Conservation (phyloP, 2,797 vertebrate genomes). For the Cynodonichthys magdalenae region DNA sequence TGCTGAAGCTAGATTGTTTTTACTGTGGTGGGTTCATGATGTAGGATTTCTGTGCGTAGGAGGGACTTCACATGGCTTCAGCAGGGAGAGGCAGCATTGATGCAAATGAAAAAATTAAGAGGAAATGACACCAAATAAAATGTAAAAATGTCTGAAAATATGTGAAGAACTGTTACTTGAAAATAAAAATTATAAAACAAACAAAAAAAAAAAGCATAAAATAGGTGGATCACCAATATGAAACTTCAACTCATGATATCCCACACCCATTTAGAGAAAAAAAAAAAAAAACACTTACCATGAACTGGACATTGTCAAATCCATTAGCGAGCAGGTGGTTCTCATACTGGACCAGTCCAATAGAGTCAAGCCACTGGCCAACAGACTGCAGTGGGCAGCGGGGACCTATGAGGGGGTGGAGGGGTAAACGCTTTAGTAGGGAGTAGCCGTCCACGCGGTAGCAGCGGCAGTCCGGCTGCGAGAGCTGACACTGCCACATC, state of each 20-base stretch:
- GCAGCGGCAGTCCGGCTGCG: constrained; percentile 97
- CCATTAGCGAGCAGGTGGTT: constrained; percentile 99
- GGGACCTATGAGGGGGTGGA: constrained; percentile 98
- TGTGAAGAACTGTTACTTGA: constrained; percentile 4
- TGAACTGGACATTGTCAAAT: constrained; percentile 98
- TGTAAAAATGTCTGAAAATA: constrained; percentile 9
- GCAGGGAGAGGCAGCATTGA: constrained; percentile 61
- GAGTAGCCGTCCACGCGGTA: constrained; percentile 98
- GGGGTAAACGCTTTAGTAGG: constrained; percentile 97
- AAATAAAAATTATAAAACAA: constrained; percentile 17
- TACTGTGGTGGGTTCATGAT: constrained; percentile 48
- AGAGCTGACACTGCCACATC: constrained; percentile 99
- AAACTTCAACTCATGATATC: constrained; percentile 9
- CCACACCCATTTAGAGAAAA: not conserved
- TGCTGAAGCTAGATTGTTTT: constrained; percentile 25
- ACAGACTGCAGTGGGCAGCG: constrained; percentile 96
- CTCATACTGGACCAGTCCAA: constrained; percentile 98
- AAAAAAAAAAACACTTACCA: constrained; percentile 86
- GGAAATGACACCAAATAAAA: constrained; percentile 1
- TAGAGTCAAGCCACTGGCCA: constrained; percentile 98
- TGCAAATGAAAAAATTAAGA: constrained; percentile 16
- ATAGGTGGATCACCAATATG: not conserved
- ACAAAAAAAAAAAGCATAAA: constrained; percentile 15
- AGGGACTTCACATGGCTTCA: constrained; percentile 74
- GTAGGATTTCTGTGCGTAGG: constrained; percentile 70